Conservation (phyloP, 2,113 vertebrate genomes). For the Caracal caracal region DNA sequence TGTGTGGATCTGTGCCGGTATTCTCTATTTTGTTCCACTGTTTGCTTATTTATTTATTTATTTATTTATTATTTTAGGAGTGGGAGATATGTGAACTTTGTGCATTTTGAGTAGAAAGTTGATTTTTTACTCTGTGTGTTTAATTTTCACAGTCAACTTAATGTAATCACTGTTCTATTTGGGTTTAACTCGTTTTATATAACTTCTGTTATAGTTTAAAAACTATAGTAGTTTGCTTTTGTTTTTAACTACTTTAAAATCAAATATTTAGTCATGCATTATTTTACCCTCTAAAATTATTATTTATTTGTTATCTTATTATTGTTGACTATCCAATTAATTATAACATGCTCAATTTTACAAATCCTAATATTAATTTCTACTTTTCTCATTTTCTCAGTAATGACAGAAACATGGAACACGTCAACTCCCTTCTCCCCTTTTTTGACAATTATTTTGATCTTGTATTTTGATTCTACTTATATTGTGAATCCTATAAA, state of each 20-base stretch:
- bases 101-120: neutral
- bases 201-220: neutral
- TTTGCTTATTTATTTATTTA: no score
- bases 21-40: neutral
- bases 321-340: neutral
- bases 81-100: neutral
- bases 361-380: neutral
- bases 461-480: neutral
- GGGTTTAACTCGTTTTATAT: neutral
- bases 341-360: neutral
- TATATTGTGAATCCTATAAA: neutral
- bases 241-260: neutral
- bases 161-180: neutral
- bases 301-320: neutral
- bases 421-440: neutral
- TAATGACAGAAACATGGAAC: neutral
- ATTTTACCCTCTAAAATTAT: neutral
- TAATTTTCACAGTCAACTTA: neutral
- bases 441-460: neutral
- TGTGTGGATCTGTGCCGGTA: neutral
- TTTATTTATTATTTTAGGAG: neutral
- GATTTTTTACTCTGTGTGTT: neutral
- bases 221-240: no score
- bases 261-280: neutral
- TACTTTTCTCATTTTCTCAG: neutral